Conservation (phyloP, 2,888 invertebrate species). For the Drosophila austrosaltans region DNA sequence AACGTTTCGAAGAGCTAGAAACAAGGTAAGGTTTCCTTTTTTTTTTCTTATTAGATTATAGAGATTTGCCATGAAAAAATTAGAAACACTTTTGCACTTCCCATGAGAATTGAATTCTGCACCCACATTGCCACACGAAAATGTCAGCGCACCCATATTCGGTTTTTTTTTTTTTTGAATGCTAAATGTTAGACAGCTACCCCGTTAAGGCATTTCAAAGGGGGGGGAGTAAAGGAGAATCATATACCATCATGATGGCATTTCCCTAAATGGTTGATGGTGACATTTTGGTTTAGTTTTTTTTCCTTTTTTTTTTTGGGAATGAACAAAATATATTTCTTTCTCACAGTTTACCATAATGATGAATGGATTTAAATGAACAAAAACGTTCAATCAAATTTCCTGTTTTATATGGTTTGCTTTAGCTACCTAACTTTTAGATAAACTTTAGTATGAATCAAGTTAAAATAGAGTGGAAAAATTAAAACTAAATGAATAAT, state of each 20-base stretch:
- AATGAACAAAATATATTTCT: too few relatives aligned
- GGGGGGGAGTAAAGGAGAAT: neutral
- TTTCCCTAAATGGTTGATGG: slow-evolving; percentile 6
- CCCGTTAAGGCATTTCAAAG: slow-evolving; percentile 7
- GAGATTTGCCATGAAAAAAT: slow-evolving; percentile 17
- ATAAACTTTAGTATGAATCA: too few relatives aligned
- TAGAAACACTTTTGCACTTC: neutral
- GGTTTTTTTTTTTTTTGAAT: neutral
- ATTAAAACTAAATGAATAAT: too few relatives aligned
- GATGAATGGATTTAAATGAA: too few relatives aligned
- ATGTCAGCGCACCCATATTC: slow-evolving; percentile 27
- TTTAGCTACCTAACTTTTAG: too few relatives aligned
- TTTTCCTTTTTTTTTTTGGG: too few relatives aligned
- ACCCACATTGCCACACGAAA: slow-evolving; percentile 11
- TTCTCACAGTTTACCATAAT: neutral
- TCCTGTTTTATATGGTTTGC: too few relatives aligned
- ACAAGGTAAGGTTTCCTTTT: slow-evolving; percentile 79
- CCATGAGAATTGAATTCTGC: slow-evolving; percentile 22
- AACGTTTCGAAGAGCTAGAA: slow-evolving; percentile 93
- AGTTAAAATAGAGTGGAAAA: too few relatives aligned
- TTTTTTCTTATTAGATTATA: slow-evolving; percentile 41
- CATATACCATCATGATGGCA: neutral
- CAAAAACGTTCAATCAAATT: too few relatives aligned
- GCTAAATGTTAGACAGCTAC: slow-evolving; percentile 14
- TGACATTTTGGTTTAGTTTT: slow-evolving; percentile 8